A percentile compares a stretch with the other conserved stretches of the same genome.
Evolutionary conservation across 2,797 vertebrate genomes (phyloP).

Genomic region (Rhodeus uyekii): DNA sequence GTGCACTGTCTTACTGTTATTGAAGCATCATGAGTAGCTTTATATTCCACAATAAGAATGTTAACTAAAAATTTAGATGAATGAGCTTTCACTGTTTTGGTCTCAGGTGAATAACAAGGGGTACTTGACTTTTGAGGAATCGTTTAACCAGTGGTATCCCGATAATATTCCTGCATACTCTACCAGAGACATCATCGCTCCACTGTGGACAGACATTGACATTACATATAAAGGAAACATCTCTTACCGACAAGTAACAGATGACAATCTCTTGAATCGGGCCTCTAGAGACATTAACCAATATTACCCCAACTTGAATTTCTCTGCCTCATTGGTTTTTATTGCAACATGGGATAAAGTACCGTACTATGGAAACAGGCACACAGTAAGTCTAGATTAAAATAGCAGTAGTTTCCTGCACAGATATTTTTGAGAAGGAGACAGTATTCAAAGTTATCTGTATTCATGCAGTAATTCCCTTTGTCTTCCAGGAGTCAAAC

Average conservation of each 20-base stretch:
- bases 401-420: not conserved
- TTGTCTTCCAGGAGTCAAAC: not conserved
- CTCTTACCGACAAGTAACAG: not conserved
- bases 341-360: not conserved
- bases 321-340: too few species aligned
- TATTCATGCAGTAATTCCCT: not conserved
- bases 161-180: not conserved
- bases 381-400: not conserved
- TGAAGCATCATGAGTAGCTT: not conserved
- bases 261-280: not conserved
- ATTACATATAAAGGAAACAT: not conserved
- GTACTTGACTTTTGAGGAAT: not conserved
- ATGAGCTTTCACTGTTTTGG: not conserved
- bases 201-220: slow-evolving; percentile 19
- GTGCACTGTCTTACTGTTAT: not conserved
- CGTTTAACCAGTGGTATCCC: not conserved
- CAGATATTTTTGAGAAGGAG: not conserved
- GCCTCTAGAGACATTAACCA: not conserved
- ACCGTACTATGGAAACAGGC: not conserved
- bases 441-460: not conserved
- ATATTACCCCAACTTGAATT: not conserved
- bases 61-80: not conserved
- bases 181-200: slow-evolving; percentile 17
- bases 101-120: not conserved
- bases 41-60: too few species aligned